These are phyloP conservation scores for Pipistrellus pygmaeus DNA, from an alignment of 2,797 vertebrate genomes.

Conservation along the genomic window DNA sequence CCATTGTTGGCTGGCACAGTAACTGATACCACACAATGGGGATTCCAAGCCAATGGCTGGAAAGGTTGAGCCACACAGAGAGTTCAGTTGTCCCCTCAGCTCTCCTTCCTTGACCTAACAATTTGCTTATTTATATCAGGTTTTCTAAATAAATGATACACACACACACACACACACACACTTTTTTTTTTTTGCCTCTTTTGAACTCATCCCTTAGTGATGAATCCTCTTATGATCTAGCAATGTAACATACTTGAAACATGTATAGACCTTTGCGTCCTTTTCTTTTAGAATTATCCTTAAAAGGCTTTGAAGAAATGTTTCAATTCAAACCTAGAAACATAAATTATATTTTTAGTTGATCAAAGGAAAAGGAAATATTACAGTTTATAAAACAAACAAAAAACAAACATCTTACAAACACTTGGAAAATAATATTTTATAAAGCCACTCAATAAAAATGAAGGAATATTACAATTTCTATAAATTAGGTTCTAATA, in stretches of 20 bases:
- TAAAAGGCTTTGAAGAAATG: conserved; percentile 55
- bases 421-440: conserved; percentile 22
- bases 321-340: neutral
- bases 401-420: conserved; percentile 46
- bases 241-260: conserved; percentile 23
- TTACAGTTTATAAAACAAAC: conserved; percentile 47
- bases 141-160: conserved; percentile 39
- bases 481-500: conserved; percentile 5
- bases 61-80: neutral
- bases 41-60: neutral
- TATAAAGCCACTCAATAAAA: conserved; percentile 49
- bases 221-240: conserved; percentile 5
- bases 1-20: neutral
- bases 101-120: neutral
- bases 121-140: conserved; percentile 18
- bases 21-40: neutral
- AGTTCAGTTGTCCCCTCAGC: neutral
- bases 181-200: neutral
- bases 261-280: neutral
- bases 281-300: conserved; percentile 61
- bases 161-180: fast-evolving
- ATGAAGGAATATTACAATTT: conserved; percentile 7
- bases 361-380: conserved; percentile 57
- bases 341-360: conserved; percentile 47
- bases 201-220: neutral